A percentile compares a stretch with the other conserved stretches of the same genome.
Conservation (phyloP, 2,888 invertebrate species). For the Lithophane socia region DNA sequence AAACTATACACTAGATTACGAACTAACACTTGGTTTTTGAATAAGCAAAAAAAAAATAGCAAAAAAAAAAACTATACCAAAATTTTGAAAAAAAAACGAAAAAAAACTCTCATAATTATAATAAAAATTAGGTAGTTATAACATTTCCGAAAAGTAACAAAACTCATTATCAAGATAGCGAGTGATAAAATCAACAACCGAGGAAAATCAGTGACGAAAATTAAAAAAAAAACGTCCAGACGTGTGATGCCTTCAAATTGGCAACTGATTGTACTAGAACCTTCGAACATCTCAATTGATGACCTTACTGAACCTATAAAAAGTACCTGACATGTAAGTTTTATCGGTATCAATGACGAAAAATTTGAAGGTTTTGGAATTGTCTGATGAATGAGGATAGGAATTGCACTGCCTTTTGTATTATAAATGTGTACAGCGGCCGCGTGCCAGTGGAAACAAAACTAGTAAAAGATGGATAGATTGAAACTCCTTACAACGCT, state of each 20-base stretch:
- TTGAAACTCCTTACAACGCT: too few relatives aligned
- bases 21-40: slow-evolving; percentile 61
- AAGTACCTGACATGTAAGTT: slow-evolving; percentile 39
- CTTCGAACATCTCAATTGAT: slow-evolving; percentile 3
- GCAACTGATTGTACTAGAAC: slow-evolving; percentile 17
- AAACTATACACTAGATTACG: slow-evolving; percentile 70
- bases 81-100: slow-evolving; percentile 9
- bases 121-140: not conserved
- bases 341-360: not conserved
- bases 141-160: not conserved
- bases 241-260: slow-evolving; percentile 22
- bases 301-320: slow-evolving; percentile 19
- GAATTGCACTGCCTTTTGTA: not conserved
- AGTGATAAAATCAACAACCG: slow-evolving; percentile 2
- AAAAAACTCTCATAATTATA: not conserved
- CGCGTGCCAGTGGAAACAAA: too few relatives aligned
- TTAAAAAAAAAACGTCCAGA: not conserved
- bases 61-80: not conserved
- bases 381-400: not conserved
- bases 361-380: not conserved
- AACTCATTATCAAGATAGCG: not conserved
- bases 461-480: too few relatives aligned
- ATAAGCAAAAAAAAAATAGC: slow-evolving; percentile 3
- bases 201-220: slow-evolving; percentile 23
- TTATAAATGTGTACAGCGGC: not conserved